Percentiles rank a stretch among this genome's conserved stretches.
Conservation (phyloP, 2,113 vertebrate genomes). For the Cranoglanis bouderius region DNA sequence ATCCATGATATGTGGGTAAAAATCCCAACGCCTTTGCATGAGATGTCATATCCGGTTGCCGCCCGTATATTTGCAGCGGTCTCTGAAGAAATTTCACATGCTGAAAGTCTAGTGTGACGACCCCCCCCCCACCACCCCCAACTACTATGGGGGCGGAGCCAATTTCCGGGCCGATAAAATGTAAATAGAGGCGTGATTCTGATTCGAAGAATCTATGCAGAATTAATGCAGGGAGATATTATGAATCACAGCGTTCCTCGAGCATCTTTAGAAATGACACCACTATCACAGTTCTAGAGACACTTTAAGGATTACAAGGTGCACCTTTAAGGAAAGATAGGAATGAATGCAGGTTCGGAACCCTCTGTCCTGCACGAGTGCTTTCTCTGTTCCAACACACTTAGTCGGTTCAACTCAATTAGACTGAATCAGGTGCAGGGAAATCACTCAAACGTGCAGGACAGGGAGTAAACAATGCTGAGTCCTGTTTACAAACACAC, state of each 20-base stretch:
- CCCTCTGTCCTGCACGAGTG: neutral
- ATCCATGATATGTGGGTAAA: too few species aligned
- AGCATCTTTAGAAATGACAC: neutral
- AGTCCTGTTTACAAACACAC: neutral
- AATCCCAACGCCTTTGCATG: too few species aligned
- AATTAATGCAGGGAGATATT: neutral
- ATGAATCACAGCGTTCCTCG: neutral
- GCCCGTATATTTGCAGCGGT: too few species aligned
- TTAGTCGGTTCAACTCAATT: neutral
- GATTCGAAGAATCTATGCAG: neutral
- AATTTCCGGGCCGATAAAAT: neutral
- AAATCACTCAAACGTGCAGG: neutral
- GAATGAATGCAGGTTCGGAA: neutral
- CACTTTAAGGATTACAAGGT: neutral
- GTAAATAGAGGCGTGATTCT: neutral
- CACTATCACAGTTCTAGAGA: neutral
- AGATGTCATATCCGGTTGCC: too few species aligned
- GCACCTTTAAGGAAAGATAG: neutral
- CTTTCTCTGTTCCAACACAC: neutral
- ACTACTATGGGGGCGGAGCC: too few species aligned
- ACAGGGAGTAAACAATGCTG: neutral
- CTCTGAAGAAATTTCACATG: too few species aligned
- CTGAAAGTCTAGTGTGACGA: too few species aligned
- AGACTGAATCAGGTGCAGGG: neutral
- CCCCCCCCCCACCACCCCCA: too few species aligned